Evolutionary conservation across 2,113 vertebrate genomes (phyloP).

Genomic region (Zosterops japonicus): DNA sequence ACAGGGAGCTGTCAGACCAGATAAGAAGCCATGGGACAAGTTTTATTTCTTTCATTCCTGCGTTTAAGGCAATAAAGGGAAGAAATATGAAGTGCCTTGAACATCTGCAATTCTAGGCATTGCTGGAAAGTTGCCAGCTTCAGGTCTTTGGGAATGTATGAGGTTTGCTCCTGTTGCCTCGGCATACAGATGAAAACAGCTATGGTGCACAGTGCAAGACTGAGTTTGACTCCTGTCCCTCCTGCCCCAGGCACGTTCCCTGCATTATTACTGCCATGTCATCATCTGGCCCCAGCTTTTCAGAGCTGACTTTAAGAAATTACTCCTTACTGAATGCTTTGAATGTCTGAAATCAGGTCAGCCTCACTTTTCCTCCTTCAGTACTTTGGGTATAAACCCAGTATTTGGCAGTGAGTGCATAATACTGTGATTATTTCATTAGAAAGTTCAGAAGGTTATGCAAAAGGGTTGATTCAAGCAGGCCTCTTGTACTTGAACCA

Average conservation of each 20-base stretch:
- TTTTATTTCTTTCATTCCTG: neutral
- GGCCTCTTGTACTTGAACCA: neutral
- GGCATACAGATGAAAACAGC: neutral
- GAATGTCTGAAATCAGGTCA: neutral
- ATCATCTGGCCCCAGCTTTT: neutral
- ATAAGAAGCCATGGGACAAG: neutral
- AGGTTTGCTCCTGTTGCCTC: neutral
- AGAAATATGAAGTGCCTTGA: neutral
- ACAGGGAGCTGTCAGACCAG: neutral
- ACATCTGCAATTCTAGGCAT: neutral
- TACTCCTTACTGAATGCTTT: neutral
- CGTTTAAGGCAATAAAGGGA: neutral
- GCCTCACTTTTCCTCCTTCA: neutral
- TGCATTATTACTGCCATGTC: neutral
- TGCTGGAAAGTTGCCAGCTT: neutral
- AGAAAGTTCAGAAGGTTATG: neutral
- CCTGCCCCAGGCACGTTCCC: fast-evolving
- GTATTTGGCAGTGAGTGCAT: neutral
- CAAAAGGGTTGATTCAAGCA: neutral
- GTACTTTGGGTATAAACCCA: neutral
- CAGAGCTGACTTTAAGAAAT: neutral
- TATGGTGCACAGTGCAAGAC: neutral
- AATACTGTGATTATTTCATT: neutral
- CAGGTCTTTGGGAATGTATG: neutral
- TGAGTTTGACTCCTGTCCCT: neutral